Conservation (phyloP, 1,140 invertebrate genomes). For the Paracyclopina nana region DNA sequence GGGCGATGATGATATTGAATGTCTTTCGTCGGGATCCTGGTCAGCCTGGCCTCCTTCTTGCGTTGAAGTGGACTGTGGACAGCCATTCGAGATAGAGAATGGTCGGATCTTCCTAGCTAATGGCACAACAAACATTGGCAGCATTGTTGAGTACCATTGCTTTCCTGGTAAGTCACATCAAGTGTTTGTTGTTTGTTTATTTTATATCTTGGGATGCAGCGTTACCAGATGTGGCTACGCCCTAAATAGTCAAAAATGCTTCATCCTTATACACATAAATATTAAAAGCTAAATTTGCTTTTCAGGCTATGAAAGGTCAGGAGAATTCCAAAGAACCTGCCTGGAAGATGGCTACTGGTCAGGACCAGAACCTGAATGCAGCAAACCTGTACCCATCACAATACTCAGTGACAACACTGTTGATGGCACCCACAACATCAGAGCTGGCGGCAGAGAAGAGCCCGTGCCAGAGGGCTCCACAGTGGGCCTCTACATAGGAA, state of each 20-base stretch:
- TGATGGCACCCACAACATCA: neutral
- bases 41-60: conserved; percentile 6
- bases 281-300: too few species aligned
- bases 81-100: conserved; percentile 3
- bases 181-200: too few species aligned
- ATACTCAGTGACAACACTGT: neutral
- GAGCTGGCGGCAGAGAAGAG: neutral
- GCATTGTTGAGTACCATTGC: conserved; percentile 1
- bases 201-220: too few species aligned
- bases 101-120: conserved; percentile 6
- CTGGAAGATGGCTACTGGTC: conserved; percentile 6
- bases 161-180: too few species aligned
- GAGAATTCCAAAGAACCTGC: neutral
- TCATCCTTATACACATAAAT: too few species aligned
- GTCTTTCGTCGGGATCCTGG: conserved; percentile 11
- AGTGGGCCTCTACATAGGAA: conserved; percentile 5
- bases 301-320: neutral
- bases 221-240: too few species aligned
- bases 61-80: conserved; percentile 7
- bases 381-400: neutral
- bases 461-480: neutral
- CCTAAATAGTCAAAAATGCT: too few species aligned
- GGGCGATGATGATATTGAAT: conserved; percentile 7
- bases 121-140: conserved; percentile 2
- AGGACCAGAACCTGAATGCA: conserved; percentile 3